Conservation (phyloP, 2,113 vertebrate species). For the Peromyscus polionotus region DNA sequence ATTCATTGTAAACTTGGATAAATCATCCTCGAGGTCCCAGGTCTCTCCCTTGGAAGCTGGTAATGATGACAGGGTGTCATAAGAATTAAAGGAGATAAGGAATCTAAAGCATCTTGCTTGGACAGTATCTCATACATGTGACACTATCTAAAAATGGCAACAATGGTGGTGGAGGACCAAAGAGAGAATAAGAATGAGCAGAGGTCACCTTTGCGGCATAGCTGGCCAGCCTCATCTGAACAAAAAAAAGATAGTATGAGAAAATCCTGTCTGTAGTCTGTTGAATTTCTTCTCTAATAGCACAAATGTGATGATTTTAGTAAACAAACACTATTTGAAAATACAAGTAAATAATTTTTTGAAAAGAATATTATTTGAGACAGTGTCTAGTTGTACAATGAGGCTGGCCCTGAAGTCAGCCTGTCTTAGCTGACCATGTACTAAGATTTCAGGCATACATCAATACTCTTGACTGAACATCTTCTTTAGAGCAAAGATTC, state of each 20-base stretch:
- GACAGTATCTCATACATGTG: background rate
- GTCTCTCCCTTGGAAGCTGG: background rate
- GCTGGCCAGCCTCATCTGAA: background rate
- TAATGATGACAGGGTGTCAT: background rate
- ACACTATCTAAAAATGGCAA: background rate
- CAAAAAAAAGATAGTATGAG: background rate
- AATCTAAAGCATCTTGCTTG: background rate
- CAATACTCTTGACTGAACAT: background rate
- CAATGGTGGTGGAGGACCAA: background rate
- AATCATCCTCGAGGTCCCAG: background rate
- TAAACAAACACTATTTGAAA: background rate
- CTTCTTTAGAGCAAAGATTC: background rate
- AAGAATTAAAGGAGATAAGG: background rate
- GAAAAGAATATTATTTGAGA: background rate
- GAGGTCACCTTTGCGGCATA: background rate
- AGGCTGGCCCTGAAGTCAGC: background rate
- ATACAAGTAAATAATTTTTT: background rate
- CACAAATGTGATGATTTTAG: background rate
- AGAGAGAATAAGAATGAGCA: background rate
- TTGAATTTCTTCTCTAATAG: conserved; percentile 8
- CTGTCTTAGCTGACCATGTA: background rate
- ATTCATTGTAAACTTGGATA: background rate
- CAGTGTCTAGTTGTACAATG: background rate
- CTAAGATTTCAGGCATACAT: background rate
- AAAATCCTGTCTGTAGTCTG: background rate